These are phyloP conservation scores for Tricholaema leucomelas DNA, from an alignment of 2,113 vertebrate genomes.

Conservation along the genomic window DNA sequence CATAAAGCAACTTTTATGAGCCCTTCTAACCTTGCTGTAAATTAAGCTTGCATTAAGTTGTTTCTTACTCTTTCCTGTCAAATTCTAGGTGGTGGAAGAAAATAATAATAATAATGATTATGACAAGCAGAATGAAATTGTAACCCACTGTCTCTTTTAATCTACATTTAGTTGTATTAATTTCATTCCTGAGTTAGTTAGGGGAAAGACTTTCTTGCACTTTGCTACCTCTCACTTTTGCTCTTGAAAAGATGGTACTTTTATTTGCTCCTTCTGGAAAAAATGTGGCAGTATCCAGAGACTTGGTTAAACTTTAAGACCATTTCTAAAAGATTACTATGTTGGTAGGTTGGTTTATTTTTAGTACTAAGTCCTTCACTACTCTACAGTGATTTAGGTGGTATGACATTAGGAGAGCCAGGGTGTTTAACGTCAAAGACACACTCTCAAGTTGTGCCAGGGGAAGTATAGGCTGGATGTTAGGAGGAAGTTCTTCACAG, in stretches of 20 bases:
- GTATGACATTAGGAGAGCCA: background rate
- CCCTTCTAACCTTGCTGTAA: conserved; percentile 58
- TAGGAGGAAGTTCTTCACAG: no score
- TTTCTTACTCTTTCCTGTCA: conserved; percentile 25
- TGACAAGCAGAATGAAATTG: background rate
- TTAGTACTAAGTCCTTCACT: background rate
- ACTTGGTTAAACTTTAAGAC: background rate
- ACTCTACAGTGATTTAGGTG: background rate
- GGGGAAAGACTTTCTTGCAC: background rate
- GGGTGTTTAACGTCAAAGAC: background rate
- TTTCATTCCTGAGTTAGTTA: background rate
- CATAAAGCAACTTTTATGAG: conserved; percentile 58
- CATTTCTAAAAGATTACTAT: background rate
- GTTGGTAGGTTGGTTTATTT: no score
- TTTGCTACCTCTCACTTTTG: background rate
- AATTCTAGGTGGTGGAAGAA: background rate
- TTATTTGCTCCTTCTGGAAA: background rate
- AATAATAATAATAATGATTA: conserved; percentile 7
- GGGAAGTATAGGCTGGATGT: no score
- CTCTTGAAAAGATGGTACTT: background rate
- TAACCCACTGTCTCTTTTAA: background rate
- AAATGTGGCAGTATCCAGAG: background rate
- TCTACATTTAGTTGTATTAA: background rate
- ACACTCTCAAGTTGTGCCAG: no score
- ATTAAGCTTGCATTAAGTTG: conserved; percentile 55